phyloP scores from a whole-genome alignment of 1,140 invertebrate species.

The Nebria ingens region DNA sequence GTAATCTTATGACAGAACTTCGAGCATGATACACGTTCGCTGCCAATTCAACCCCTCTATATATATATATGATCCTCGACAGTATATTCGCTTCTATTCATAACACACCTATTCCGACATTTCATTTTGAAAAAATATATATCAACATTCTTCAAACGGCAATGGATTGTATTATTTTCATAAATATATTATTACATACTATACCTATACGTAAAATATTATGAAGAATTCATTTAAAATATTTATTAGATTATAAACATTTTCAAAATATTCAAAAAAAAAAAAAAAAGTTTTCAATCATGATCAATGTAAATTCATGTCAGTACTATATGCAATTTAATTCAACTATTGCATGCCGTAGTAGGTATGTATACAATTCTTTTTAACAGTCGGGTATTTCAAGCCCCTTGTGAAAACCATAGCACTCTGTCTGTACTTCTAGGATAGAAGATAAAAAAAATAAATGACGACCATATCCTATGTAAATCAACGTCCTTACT shows the following conservation, averaged over 20 bases:
- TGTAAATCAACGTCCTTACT: conserved; percentile 23
- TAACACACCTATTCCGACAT: neutral
- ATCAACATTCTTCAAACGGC: neutral
- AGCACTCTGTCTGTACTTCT: neutral
- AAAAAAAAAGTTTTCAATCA: no score
- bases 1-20: conserved; percentile 24
- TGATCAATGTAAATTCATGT: no score
- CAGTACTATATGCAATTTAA: no score
- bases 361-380: no score
- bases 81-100: neutral
- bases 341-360: no score
- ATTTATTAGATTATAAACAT: no score
- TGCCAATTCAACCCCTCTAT: conserved; percentile 18
- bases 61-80: neutral
- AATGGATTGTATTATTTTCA: no score
- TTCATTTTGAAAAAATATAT: neutral
- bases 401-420: neutral
- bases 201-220: no score
- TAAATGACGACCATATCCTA: conserved; percentile 12
- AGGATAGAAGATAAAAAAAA: neutral
- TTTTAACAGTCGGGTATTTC: no score
- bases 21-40: conserved; percentile 20
- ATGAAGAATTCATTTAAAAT: no score
- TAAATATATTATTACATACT: no score
- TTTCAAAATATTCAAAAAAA: no score